phyloP scores from a whole-genome alignment of 2,113 vertebrate genomes.

The Eulemur macaco region DNA sequence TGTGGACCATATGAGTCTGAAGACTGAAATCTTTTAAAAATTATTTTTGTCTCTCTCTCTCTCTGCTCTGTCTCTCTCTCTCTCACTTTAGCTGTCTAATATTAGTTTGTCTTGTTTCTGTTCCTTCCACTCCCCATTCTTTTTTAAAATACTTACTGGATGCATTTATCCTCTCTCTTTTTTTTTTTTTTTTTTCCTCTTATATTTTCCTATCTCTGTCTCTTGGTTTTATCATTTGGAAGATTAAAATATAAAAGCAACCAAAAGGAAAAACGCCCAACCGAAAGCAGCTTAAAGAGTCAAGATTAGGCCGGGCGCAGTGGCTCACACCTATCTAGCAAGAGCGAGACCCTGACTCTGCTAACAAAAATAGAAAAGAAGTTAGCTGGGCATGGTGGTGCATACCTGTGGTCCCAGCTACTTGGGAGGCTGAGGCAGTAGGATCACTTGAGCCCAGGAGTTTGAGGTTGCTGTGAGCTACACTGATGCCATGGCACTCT shows the following conservation, averaged over 20 bases:
- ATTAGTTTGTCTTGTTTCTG: conserved; percentile 28
- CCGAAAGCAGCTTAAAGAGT: conserved; percentile 30
- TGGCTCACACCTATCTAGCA: too few species aligned
- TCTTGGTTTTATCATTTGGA: conserved; percentile 12
- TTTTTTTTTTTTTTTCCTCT: not conserved
- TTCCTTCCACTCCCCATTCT: not conserved
- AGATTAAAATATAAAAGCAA: conserved; percentile 22
- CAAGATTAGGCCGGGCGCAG: not conserved
- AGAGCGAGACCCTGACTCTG: too few species aligned
- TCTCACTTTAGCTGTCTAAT: not conserved
- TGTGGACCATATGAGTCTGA: not conserved
- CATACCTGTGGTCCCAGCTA: too few species aligned
- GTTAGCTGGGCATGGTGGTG: too few species aligned
- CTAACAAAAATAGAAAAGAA: too few species aligned
- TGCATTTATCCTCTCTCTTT: not conserved
- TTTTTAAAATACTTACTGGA: not conserved
- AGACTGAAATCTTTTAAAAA: not conserved
- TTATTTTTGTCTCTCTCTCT: not conserved
- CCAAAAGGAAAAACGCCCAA: conserved; percentile 4
- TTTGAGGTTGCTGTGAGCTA: too few species aligned
- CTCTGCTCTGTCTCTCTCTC: not conserved
- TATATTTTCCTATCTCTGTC: not conserved
- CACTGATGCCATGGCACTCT: too few species aligned
- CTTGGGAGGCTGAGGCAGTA: too few species aligned
- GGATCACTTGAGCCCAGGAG: too few species aligned